Base-by-base conservation (phyloP, 1,140 invertebrate genomes). In the Drosophila takahashii region DNA sequence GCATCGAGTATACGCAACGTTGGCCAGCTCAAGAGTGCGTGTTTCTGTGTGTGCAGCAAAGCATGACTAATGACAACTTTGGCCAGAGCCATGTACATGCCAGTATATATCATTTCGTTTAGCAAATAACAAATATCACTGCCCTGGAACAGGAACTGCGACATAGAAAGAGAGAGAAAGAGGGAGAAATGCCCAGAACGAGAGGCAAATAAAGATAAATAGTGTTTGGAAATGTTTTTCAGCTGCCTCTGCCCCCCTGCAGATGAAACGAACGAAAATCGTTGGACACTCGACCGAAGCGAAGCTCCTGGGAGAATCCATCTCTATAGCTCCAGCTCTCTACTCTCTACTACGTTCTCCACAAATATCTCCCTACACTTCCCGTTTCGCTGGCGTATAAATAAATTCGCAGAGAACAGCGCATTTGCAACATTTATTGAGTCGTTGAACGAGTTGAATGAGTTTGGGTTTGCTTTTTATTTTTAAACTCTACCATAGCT, bases 391-490 rank as follows among this genome's bases (percentile, higher is more conserved):
- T 79, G 52, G 66, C 54, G 47, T 85, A 85, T 80, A 85, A 85
- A 85, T 85, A 85, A 85, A 85, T 77, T 54, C 59, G 61, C 22
- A 60, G 52, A 71, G 58, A 86, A 81, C 54, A 81, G 79, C 83
- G 64, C 75, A 86, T 86, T 86, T 87, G 83, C 83, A 86, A 87
- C 83, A 86, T 86, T 86, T 81, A 86, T 86, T 86, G 83, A 86
- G 83, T 87, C 83, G 83, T 87, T 86, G 78, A 86, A 87, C 83
- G 81, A 87, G 81, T 86, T 86, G 83, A 87, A 87, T 83, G 83
- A 86, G 83, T 87, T 86, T 79, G 83, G 83, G 76, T 87, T 47
- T 50, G 48, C 48, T 18, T 87, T 69, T 86, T 86, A 86, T 86
- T 86, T 86, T 87, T 87, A 86, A 86, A 81, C 83, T 59, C 45